These are phyloP conservation scores for Bombyx mandarina DNA, from an alignment of 1,140 invertebrate species.

Conservation along the genomic window DNA sequence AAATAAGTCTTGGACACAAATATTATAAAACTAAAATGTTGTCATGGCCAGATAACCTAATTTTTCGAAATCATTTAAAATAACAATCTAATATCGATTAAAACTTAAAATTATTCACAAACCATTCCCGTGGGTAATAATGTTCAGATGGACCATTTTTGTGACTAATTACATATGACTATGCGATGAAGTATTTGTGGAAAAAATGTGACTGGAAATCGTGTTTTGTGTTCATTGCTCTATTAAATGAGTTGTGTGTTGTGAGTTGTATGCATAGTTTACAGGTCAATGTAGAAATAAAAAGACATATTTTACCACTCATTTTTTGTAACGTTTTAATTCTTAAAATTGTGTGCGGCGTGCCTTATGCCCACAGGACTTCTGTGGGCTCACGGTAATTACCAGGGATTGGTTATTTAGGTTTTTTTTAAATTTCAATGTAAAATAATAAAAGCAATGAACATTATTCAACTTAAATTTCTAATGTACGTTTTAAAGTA, in stretches of 20 bases:
- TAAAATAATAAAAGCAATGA: constrained; percentile 20
- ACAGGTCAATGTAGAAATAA: no score
- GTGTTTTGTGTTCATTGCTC: constrained; percentile 39
- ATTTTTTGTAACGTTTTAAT: no score
- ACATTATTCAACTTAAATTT: constrained; percentile 31
- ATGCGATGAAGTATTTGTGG: constrained; percentile 35
- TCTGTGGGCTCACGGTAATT: no score
- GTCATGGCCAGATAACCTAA: constrained; percentile 61
- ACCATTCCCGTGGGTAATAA: constrained; percentile 58
- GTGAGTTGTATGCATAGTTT: no score
- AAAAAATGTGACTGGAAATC: constrained; percentile 45
- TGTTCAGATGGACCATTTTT: constrained; percentile 44
- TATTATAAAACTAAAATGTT: constrained; percentile 39
- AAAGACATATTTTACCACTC: no score
- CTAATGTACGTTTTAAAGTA: constrained; percentile 45
- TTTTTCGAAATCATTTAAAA: constrained; percentile 50
- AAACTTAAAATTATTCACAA: constrained; percentile 51
- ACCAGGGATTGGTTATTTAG: no score
- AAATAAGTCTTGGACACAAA: constrained; percentile 40
- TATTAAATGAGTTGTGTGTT: background rate
- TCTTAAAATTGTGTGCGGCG: no score
- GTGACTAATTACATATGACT: constrained; percentile 47
- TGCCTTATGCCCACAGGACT: no score
- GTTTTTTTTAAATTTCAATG: no score
- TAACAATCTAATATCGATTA: constrained; percentile 48